Conservation (phyloP, 1,140 invertebrate genomes). For the Brachionus plicatilis region DNA sequence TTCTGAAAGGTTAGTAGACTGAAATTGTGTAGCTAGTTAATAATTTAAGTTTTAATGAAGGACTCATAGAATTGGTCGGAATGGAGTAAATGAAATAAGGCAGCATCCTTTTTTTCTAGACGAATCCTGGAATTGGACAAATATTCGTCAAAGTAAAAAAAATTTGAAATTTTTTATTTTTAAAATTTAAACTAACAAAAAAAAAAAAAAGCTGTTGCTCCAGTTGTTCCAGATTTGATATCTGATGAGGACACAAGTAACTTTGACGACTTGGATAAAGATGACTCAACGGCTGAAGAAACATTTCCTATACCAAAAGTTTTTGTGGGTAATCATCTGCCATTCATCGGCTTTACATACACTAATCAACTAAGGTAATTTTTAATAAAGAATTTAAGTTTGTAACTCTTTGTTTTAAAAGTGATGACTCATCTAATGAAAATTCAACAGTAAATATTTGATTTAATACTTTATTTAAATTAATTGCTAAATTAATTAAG, state of each 20-base stretch:
- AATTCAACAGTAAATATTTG: neutral
- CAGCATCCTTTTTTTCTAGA: constrained; percentile 88
- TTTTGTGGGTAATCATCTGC: constrained; percentile 94
- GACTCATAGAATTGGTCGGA: constrained; percentile 78
- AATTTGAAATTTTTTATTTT: neutral
- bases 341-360: constrained; percentile 97
- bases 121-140: constrained; percentile 89
- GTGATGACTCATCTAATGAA: constrained; percentile 54
- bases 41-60: constrained; percentile 50
- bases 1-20: neutral
- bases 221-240: constrained; percentile 86
- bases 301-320: constrained; percentile 88
- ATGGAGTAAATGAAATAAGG: constrained; percentile 91
- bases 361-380: constrained; percentile 64
- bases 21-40: neutral
- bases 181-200: constrained; percentile 6
- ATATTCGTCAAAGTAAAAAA: constrained; percentile 63
- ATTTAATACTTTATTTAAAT: neutral
- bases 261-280: constrained; percentile 72
- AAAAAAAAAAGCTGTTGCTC: constrained; percentile 67
- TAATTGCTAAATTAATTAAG: neutral
- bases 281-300: constrained; percentile 70
- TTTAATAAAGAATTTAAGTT: neutral
- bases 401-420: neutral
- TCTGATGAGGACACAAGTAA: constrained; percentile 96